Percentiles rank a stretch among this genome's conserved stretches.
phyloP scores from a whole-genome alignment of 2,888 invertebrate species.

The Portevinia maculata region DNA sequence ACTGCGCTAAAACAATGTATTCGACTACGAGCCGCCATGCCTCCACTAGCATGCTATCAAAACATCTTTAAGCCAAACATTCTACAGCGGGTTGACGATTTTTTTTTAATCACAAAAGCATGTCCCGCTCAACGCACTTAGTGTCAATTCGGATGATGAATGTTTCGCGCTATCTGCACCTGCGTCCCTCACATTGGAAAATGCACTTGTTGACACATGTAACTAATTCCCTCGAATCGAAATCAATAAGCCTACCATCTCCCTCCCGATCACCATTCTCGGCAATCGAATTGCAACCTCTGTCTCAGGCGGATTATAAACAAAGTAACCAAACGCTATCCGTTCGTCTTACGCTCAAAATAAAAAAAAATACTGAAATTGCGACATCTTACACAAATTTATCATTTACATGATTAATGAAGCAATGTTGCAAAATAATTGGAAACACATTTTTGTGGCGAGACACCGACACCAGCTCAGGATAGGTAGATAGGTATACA shows the following conservation, averaged over 20 bases:
- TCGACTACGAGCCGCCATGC: no score
- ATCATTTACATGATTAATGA: constrained; percentile 80
- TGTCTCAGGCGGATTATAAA: constrained; percentile 33
- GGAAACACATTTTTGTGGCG: constrained; percentile 77
- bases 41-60: constrained; percentile 46
- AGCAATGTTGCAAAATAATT: constrained; percentile 79
- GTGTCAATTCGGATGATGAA: constrained; percentile 63
- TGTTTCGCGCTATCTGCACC: constrained; percentile 68
- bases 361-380: constrained; percentile 35
- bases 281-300: constrained; percentile 1
- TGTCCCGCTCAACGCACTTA: constrained; percentile 73
- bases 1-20: constrained; percentile 37
- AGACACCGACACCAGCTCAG: constrained; percentile 46
- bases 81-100: constrained; percentile 16
- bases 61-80: constrained; percentile 33
- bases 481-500: background rate
- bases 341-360: constrained; percentile 10
- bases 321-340: constrained; percentile 47
- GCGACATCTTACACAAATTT: constrained; percentile 76
- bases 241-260: constrained; percentile 54
- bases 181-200: constrained; percentile 37
- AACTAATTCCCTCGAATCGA: constrained; percentile 60
- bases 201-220: constrained; percentile 69
- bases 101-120: constrained; percentile 69
- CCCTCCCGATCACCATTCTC: background rate